phyloP scores from a whole-genome alignment of 2,888 invertebrate species.

The Nymphalis c-album region DNA sequence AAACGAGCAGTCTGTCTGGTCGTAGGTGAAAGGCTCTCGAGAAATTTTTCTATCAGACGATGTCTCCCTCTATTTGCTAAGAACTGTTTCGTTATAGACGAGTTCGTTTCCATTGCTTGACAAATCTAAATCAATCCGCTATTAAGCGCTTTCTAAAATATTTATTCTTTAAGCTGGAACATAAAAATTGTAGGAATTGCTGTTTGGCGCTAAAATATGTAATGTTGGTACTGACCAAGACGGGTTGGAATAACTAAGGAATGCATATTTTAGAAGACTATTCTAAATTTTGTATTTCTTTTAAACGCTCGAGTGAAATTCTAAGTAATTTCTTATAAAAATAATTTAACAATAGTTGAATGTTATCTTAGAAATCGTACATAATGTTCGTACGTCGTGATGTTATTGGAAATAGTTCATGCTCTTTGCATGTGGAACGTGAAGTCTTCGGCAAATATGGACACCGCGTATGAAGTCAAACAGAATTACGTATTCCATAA shows the following conservation, averaged over 20 bases:
- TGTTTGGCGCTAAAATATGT: too few relatives aligned
- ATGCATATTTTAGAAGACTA: too few relatives aligned
- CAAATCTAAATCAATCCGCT: neutral
- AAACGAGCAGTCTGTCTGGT: conserved; percentile 42
- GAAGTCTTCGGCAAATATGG: conserved; percentile 71
- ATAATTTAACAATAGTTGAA: too few relatives aligned
- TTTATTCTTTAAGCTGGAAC: too few relatives aligned
- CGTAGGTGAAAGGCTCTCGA: conserved; percentile 46
- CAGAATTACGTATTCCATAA: conserved; percentile 81
- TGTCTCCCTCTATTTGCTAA: conserved; percentile 80
- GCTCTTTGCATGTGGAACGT: conserved; percentile 65
- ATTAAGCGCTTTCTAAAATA: too few relatives aligned
- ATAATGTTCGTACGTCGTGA: neutral
- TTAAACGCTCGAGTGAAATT: too few relatives aligned
- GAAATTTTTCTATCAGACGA: conserved; percentile 75
- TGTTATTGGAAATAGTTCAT: conserved; percentile 43
- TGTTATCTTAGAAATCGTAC: conserved; percentile 6
- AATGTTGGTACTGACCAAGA: too few relatives aligned
- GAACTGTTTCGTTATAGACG: conserved; percentile 78
- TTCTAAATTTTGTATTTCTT: too few relatives aligned
- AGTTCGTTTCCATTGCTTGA: conserved; percentile 55
- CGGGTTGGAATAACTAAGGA: too few relatives aligned
- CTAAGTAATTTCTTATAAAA: too few relatives aligned
- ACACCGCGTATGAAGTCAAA: conserved; percentile 81
- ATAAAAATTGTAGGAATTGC: too few relatives aligned